Evolutionary conservation across 2,888 invertebrate species (phyloP).

Genomic region (Ctena decussata): DNA sequence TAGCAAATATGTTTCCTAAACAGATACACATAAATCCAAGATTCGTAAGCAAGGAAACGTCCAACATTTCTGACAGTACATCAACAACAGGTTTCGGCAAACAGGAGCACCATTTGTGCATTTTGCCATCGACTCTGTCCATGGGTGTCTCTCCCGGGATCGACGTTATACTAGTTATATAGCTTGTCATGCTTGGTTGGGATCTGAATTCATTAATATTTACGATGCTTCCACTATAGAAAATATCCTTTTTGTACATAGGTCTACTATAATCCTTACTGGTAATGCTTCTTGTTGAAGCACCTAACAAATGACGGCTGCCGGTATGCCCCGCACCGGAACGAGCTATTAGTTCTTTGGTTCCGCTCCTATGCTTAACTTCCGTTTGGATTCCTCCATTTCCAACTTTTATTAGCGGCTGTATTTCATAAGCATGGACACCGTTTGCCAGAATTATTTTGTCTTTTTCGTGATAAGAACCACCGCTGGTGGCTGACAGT

Average conservation of each 20-base stretch:
- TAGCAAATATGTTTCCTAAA: conserved; percentile 91
- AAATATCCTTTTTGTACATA: conserved; percentile 97
- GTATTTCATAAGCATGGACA: conserved; percentile 68
- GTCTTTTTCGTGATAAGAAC: conserved; percentile 30
- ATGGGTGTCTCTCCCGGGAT: conserved; percentile 89
- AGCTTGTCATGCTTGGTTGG: conserved; percentile 95
- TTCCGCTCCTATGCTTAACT: background rate
- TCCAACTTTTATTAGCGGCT: conserved; percentile 67
- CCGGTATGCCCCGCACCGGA: conserved; percentile 46
- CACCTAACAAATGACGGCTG: conserved; percentile 38
- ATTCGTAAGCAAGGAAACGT: conserved; percentile 94
- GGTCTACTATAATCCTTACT: conserved; percentile 89
- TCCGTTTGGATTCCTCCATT: conserved; percentile 56
- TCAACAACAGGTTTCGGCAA: conserved; percentile 86
- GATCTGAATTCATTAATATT: conserved; percentile 95
- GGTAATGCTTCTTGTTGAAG: conserved; percentile 56
- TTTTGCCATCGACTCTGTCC: conserved; percentile 64
- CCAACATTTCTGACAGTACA: conserved; percentile 94
- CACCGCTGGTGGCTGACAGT: conserved; percentile 31
- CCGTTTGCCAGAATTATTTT: conserved; percentile 52
- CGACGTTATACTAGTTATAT: conserved; percentile 96
- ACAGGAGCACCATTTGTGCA: conserved; percentile 71
- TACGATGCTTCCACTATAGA: conserved; percentile 98
- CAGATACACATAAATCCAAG: conserved; percentile 97
- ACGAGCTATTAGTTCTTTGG: conserved; percentile 54